Evolutionary conservation across 2,113 vertebrate species (phyloP), one percentile per base, ranked within the genome.

Genomic region (Pontoporia blainvillei): DNA sequence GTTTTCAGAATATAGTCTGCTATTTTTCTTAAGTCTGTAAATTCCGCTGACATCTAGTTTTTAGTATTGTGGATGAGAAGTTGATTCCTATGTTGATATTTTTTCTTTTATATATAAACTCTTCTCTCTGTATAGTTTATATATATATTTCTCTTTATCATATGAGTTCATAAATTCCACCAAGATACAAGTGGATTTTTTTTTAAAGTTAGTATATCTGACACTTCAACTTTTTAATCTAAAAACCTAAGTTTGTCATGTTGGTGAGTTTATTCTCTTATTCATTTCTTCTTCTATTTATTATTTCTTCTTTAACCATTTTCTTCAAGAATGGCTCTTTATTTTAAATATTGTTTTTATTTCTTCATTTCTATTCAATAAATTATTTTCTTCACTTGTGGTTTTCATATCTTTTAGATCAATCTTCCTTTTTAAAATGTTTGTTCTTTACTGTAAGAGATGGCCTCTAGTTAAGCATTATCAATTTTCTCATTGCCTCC

Each of bases 11-110:
- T 95, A 92, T 44, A 76, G 90, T 87, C 4, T 64, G n/a, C 34
- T 91, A 41, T 90, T 64, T 94, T 96, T 92, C 57, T 90, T 13
- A 81, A 44, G 64, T 85, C 34, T 96, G 27, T 96, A 97, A 97
- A 97, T 97, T 59, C 21, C 17, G 94, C 57, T 73, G 34, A 92
- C 8, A 4, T 54, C 34, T 90, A 84, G 44, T 10, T 84, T 83
- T 91, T 54, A 81, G 49, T 81, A 84, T 71, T 93, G 21, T 91
- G 57, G 72, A 79, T 75, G 44, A 96, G 27, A 91, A 89, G 49
- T 86, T 57, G 41, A 93, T 54, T 83, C 18, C 15, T 79, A 83
- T 52, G 39, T 29, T 94, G 49, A 93, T 57, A 79, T 79, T 39
- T 91, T 91, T 69, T 61, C 71, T 96, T 95, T 79, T 91, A 87